These are phyloP conservation scores for Leucoma salicis DNA, from an alignment of 2,888 invertebrate species.

Conservation along the genomic window DNA sequence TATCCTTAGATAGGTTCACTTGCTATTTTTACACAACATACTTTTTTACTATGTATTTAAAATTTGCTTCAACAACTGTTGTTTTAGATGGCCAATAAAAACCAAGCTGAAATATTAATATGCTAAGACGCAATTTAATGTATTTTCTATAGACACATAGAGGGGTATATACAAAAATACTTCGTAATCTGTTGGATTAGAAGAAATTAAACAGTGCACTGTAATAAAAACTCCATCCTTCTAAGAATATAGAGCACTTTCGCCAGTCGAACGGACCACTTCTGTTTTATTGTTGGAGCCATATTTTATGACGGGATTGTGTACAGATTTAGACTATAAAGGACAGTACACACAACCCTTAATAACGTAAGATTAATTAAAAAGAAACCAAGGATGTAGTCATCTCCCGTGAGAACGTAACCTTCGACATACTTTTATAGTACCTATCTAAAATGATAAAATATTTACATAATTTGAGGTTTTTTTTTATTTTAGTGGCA, in stretches of 20 bases:
- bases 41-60: too few species aligned
- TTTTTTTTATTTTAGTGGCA: too few species aligned
- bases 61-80: too few species aligned
- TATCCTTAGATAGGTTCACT: too few species aligned
- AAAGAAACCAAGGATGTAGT: too few species aligned
- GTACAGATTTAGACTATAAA: conserved; percentile 69
- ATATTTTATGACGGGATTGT: conserved; percentile 82
- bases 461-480: too few species aligned
- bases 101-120: not conserved
- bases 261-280: conserved; percentile 72
- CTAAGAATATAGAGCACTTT: conserved; percentile 74
- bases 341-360: conserved; percentile 29
- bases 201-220: conserved; percentile 62
- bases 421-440: too few species aligned
- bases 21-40: too few species aligned
- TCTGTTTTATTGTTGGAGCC: conserved; percentile 81
- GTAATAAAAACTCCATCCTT: conserved; percentile 68
- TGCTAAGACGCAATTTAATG: not conserved
- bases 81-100: not conserved
- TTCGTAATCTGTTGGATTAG: conserved; percentile 44
- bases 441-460: too few species aligned
- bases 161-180: conserved; percentile 26
- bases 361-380: too few species aligned
- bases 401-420: too few species aligned
- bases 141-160: conserved; percentile 23